These are phyloP conservation scores for Agriopis leucophaearia DNA, from an alignment of 2,888 invertebrate species.

Conservation along the genomic window DNA sequence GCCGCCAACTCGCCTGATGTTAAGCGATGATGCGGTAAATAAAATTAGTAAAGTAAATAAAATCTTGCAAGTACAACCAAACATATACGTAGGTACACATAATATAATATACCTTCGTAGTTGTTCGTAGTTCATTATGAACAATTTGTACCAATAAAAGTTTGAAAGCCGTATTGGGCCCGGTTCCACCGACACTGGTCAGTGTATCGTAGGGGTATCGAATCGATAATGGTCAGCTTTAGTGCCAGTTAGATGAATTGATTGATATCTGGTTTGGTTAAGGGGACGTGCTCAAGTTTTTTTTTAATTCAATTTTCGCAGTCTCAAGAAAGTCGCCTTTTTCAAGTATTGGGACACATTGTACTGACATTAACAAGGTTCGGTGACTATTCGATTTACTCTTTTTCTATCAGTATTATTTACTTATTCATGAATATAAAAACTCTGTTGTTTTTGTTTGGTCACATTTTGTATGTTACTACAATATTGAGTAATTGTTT, in stretches of 20 bases:
- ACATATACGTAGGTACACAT: not conserved
- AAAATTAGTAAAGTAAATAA: too few relatives aligned
- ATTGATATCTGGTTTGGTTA: slow-evolving; percentile 66
- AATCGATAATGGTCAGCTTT: slow-evolving; percentile 72
- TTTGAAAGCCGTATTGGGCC: slow-evolving; percentile 61
- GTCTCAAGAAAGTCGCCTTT: not conserved
- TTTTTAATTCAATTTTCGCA: not conserved
- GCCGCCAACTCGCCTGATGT: too few relatives aligned
- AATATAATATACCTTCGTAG: slow-evolving; percentile 9
- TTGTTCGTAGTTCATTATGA: slow-evolving; percentile 52
- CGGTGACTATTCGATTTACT: too few relatives aligned
- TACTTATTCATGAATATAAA: too few relatives aligned
- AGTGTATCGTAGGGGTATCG: slow-evolving; percentile 61
- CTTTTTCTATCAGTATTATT: too few relatives aligned
- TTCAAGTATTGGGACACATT: not conserved
- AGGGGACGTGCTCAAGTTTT: slow-evolving; percentile 49
- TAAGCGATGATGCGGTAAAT: too few relatives aligned
- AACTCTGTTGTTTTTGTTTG: too few relatives aligned
- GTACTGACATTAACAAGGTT: not conserved
- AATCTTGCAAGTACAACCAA: not conserved
- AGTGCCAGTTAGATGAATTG: slow-evolving; percentile 45
- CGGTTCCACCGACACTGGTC: slow-evolving; percentile 37
- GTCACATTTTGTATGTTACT: too few relatives aligned
- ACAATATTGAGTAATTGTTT: too few relatives aligned
- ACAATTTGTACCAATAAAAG: slow-evolving; percentile 79